phyloP scores from a whole-genome alignment of 1,140 invertebrate genomes.

The Drosophila ohnishii region DNA sequence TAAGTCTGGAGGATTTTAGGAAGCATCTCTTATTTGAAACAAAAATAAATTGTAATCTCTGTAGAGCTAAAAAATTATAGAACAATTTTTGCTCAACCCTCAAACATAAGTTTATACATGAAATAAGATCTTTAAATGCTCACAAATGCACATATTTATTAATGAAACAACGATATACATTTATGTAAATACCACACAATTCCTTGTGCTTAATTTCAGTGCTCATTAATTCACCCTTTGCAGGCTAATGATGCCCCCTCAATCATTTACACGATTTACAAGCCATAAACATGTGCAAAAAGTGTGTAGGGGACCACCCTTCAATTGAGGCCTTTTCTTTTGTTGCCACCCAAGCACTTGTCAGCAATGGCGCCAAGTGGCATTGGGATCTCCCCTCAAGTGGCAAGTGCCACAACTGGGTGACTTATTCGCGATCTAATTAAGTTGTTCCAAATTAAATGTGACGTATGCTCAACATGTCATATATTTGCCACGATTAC shows the following conservation, averaged over 20 bases:
- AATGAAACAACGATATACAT: not conserved
- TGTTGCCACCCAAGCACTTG: constrained; percentile 74
- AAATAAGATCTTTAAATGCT: not conserved
- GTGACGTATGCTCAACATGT: constrained; percentile 61
- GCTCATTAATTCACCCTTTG: constrained; percentile 30
- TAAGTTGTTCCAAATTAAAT: constrained; percentile 76
- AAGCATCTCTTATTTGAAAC: not conserved
- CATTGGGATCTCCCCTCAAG: constrained; percentile 14
- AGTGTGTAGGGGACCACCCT: constrained; percentile 12
- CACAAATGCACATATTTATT: not conserved
- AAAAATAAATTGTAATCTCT: not conserved
- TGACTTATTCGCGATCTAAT: constrained; percentile 74
- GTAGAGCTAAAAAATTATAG: not conserved
- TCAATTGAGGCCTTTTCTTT: not conserved
- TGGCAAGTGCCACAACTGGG: constrained; percentile 49
- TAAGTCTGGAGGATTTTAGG: too few species aligned
- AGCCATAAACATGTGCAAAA: constrained; percentile 50
- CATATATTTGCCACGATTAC: constrained; percentile 49
- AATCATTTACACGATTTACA: constrained; percentile 59
- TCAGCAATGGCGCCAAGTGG: constrained; percentile 74
- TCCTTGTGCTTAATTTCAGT: constrained; percentile 6
- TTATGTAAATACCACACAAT: not conserved
- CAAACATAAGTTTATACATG: too few species aligned
- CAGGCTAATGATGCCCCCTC: constrained; percentile 55
- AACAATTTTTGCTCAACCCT: too few species aligned